Evolutionary conservation across 2,888 invertebrate genomes (phyloP).

Genomic region (Nebria brevicollis): DNA sequence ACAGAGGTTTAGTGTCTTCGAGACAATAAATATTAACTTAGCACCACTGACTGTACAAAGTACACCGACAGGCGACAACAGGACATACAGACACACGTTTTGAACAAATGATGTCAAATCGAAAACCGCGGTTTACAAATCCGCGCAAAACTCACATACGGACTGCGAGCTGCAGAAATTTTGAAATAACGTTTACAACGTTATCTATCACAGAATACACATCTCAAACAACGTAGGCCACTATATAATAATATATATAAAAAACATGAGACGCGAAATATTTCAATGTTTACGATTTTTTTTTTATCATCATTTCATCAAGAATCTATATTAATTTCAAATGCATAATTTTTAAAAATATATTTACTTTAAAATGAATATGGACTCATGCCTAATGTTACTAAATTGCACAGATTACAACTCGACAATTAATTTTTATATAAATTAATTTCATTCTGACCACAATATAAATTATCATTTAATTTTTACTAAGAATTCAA

Average conservation of each 20-base stretch:
- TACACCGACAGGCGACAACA: conserved; percentile 14
- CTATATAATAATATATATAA: neutral
- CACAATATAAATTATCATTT: too few species aligned
- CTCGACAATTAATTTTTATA: neutral
- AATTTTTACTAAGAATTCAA: too few species aligned
- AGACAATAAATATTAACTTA: conserved; percentile 48
- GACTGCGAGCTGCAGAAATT: neutral
- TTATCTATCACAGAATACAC: conserved; percentile 1
- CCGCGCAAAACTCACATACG: neutral
- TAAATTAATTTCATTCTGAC: neutral
- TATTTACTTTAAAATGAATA: neutral
- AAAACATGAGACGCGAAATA: neutral
- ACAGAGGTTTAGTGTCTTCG: conserved; percentile 45
- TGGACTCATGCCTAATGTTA: neutral
- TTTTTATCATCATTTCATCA: neutral
- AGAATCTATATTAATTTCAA: neutral
- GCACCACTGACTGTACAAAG: conserved; percentile 45
- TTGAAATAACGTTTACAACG: neutral
- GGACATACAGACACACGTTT: neutral
- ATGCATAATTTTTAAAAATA: neutral
- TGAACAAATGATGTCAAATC: neutral
- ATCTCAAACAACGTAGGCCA: neutral
- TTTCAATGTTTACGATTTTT: neutral
- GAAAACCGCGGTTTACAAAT: neutral
- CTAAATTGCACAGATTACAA: neutral